Evolutionary conservation across 53 echinoderm and acorn worm genomes (phyloP).

Genomic region (Paelopatides confundens): DNA sequence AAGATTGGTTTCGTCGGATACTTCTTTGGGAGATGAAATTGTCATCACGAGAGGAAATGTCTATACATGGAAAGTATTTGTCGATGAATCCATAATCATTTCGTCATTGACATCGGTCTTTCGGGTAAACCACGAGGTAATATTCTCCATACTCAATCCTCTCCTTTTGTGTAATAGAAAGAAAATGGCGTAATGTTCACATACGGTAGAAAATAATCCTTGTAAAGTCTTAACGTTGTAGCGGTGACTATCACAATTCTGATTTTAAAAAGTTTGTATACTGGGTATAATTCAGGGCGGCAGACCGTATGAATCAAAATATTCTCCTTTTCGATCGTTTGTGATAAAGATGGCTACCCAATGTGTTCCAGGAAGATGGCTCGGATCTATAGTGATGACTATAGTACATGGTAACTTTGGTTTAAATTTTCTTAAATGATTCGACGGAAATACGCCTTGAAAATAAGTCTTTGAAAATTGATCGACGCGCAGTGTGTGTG

Average conservation of each 20-base stretch:
- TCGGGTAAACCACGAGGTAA: background rate
- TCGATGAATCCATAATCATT: background rate
- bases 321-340: background rate
- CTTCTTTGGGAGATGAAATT: too few species aligned
- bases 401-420: background rate
- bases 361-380: slow-evolving; percentile 56
- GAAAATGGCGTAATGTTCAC: background rate
- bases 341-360: background rate
- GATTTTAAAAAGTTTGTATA: background rate
- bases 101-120: background rate
- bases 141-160: background rate
- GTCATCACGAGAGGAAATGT: too few species aligned
- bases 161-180: background rate
- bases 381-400: slow-evolving; percentile 65
- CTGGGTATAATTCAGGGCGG: background rate
- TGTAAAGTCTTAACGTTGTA: background rate
- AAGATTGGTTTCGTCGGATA: too few species aligned
- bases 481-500: slow-evolving; percentile 21
- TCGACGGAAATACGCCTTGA: slow-evolving; percentile 24
- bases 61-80: background rate
- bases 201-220: background rate
- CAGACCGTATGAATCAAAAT: slow-evolving; percentile 13
- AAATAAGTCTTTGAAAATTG: background rate
- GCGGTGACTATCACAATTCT: background rate
- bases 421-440: background rate